A percentile compares a stretch with the other conserved stretches of the same genome.
Conservation (phyloP, 2,888 invertebrate genomes). For the Acrobeloides nanus region DNA sequence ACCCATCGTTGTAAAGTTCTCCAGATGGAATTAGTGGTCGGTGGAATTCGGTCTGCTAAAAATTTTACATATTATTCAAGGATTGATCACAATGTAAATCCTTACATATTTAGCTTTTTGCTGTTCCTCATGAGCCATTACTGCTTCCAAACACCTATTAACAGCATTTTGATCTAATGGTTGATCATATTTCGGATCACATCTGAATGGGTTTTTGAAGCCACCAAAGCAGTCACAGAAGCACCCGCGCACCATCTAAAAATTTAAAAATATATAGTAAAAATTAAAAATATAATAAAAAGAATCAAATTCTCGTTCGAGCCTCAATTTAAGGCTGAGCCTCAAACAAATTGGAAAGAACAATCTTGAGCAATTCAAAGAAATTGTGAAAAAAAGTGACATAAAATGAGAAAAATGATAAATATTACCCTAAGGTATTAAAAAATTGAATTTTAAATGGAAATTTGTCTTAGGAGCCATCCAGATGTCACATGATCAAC, state of each 20-base stretch:
- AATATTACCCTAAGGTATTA: too few relatives aligned
- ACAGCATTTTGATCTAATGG: conserved; percentile 25
- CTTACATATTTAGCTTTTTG: conserved; percentile 19
- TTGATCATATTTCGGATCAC: conserved; percentile 1
- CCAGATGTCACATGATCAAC: too few relatives aligned
- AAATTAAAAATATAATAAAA: too few relatives aligned
- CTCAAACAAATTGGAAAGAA: background rate
- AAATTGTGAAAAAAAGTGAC: too few relatives aligned
- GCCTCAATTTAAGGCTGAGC: too few relatives aligned
- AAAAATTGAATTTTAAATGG: too few relatives aligned
- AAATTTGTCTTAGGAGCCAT: too few relatives aligned
- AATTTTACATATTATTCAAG: conserved; percentile 1
- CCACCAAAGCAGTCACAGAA: conserved; percentile 35
- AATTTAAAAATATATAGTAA: too few relatives aligned
- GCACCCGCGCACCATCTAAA: conserved; percentile 29
- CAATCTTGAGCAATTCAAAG: background rate
- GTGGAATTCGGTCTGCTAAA: conserved; percentile 14
- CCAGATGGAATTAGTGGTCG: conserved; percentile 26
- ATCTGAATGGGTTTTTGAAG: conserved; percentile 23
- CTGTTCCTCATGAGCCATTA: conserved; percentile 22
- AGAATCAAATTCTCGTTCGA: too few relatives aligned
- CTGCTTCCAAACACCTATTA: conserved; percentile 24
- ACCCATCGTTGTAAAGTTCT: conserved; percentile 22
- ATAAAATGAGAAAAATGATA: too few relatives aligned
- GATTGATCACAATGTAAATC: background rate